Base-by-base conservation (phyloP, 2,113 vertebrate genomes). In the Andinoacara biseriatus region DNA sequence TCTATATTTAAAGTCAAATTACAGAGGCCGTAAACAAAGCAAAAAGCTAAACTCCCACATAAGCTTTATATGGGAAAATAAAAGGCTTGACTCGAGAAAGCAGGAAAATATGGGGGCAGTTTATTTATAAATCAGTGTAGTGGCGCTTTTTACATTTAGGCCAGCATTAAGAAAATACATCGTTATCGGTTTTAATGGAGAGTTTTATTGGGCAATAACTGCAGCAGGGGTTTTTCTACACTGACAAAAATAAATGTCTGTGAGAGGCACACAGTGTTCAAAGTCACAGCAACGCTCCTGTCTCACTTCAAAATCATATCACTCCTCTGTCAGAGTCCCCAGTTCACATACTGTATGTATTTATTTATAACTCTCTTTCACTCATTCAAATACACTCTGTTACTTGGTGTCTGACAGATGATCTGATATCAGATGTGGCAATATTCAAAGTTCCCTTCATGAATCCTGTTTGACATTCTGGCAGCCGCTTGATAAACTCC, bases 401-500 rank as follows among this genome's bases (percentile, higher is more conserved):
- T 54, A 74, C 72, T 38, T 22, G 5, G 5, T 85, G 52, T 83
- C 79, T 82, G 81, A 75, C 81, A 60, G 58, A 38, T 20, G 38
- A 88, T 87, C 69, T 74, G 65, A 7, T 78, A 79, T 83, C 75
- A 80, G 82, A 87, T 57, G 26, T 24, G 52, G 52, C 49, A 24
- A 80, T 54, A 40, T 63, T 77, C 22, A 81, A 78, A 57, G 62
- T 57, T 74, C 31, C 49, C 74, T 11, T 8, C 58, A 20, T 62
- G 60, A 85, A 58, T 77, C 29, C 22, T n/a, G 29, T 29, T 15
- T 61, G 49, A 85, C 77, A 80, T 63, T 38, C 60, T 31, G 74
- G 24, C 15, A 6, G 29, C 83, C 61, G 31, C 67, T 1, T 10
- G 74, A 87, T 84, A 78, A 90, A 22, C 80, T 24, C 35, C 46